Evolutionary conservation across 1,140 invertebrate species (phyloP).

Genomic region (Drosophila burlai): DNA sequence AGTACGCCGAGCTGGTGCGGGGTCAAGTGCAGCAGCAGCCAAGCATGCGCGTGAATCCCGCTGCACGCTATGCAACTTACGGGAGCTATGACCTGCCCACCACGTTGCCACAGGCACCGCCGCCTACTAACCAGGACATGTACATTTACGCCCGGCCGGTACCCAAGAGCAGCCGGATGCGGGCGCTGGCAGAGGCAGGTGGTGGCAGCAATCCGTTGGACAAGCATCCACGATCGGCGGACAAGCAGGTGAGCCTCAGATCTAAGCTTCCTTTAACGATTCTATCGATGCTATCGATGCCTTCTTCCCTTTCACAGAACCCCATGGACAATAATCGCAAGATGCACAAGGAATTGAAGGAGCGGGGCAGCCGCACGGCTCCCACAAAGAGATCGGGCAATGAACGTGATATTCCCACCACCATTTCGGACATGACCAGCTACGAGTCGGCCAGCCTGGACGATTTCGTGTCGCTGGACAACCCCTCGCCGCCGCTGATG

Average conservation of each 20-base stretch:
- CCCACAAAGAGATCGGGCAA: slow-evolving; percentile 30
- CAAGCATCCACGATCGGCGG: slow-evolving; percentile 50
- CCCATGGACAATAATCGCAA: slow-evolving; percentile 78
- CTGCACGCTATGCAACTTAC: slow-evolving; percentile 29
- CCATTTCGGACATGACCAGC: slow-evolving; percentile 58
- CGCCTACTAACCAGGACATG: slow-evolving; percentile 52
- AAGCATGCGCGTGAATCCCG: slow-evolving; percentile 13
- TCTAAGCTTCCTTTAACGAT: background rate
- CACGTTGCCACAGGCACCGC: slow-evolving; percentile 45
- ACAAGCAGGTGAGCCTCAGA: slow-evolving; percentile 44
- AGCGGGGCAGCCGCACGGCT: slow-evolving; percentile 54
- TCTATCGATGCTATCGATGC: background rate
- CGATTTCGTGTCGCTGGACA: slow-evolving; percentile 60
- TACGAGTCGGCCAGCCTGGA: slow-evolving; percentile 85
- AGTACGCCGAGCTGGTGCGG: slow-evolving; percentile 43
- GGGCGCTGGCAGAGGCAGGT: slow-evolving; percentile 40
- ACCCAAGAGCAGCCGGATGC: slow-evolving; percentile 67
- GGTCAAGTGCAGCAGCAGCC: slow-evolving; percentile 14
- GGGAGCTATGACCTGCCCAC: slow-evolving; percentile 52
- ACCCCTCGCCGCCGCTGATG: slow-evolving; percentile 66
- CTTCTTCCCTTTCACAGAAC: slow-evolving; percentile 22
- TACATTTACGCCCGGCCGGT: slow-evolving; percentile 75
- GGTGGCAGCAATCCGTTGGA: slow-evolving; percentile 57
- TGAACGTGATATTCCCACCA: slow-evolving; percentile 65
- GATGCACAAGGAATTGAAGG: slow-evolving; percentile 79